Conservation (phyloP, 2,113 vertebrate species). For the Anthoscopus minutus region DNA sequence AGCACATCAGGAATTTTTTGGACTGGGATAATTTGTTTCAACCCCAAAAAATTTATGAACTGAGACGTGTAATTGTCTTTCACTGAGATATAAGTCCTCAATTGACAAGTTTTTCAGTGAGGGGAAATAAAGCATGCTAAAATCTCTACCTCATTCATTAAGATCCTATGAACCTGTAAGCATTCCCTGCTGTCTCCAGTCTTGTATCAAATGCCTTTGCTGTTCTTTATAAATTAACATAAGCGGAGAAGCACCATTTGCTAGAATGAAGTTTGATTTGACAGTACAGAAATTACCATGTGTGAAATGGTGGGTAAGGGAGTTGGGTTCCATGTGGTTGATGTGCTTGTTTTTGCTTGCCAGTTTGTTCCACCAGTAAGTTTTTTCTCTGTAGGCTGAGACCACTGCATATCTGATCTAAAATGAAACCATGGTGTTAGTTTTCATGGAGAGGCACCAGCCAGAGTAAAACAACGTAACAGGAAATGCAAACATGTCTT, state of each 20-base stretch:
- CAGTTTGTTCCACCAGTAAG: constrained; percentile 82
- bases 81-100: background rate
- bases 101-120: background rate
- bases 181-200: background rate
- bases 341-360: constrained; percentile 86
- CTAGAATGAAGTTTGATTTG: background rate
- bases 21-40: background rate
- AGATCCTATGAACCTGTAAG: background rate
- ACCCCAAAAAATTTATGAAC: background rate
- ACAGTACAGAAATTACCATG: constrained; percentile 74
- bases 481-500: background rate
- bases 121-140: background rate
- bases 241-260: background rate
- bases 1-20: background rate
- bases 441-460: background rate
- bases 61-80: background rate
- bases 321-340: constrained; percentile 80
- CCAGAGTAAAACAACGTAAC: background rate
- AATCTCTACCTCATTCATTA: background rate
- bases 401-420: constrained; percentile 85
- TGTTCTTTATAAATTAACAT: background rate
- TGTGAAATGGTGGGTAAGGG: constrained; percentile 77
- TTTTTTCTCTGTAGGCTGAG: constrained; percentile 84
- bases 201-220: background rate
- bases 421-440: background rate